A percentile compares a stretch with the other conserved stretches of the same genome.
Evolutionary conservation across 2,888 invertebrate genomes (phyloP).

Genomic region (Stenolophus ochropezus): DNA sequence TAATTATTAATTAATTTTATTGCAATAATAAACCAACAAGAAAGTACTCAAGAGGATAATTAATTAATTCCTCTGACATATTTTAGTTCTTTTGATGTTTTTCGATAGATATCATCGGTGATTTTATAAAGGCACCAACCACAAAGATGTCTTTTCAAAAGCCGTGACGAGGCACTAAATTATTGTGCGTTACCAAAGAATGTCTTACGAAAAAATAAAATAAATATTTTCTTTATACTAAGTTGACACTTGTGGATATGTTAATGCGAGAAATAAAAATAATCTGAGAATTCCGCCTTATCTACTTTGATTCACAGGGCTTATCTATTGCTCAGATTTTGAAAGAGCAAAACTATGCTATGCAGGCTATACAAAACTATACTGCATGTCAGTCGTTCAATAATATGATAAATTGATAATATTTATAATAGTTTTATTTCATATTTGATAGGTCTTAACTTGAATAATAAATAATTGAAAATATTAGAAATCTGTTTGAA

Average conservation of each 20-base stretch:
- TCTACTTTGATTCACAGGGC: not conserved
- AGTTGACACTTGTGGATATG: constrained; percentile 31
- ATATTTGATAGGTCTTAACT: no score
- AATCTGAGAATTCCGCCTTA: not conserved
- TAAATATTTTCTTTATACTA: constrained; percentile 31
- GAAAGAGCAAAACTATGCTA: not conserved
- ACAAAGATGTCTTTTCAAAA: not conserved
- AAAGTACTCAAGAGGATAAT: not conserved
- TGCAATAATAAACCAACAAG: not conserved
- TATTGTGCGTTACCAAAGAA: not conserved
- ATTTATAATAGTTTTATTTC: no score
- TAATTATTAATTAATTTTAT: not conserved
- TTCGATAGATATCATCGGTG: not conserved
- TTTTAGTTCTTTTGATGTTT: not conserved
- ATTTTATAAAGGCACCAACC: not conserved
- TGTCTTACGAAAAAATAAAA: constrained; percentile 9
- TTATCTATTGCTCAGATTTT: not conserved
- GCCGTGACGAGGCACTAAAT: constrained; percentile 2
- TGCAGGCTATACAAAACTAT: no score
- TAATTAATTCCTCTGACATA: not conserved
- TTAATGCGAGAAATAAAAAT: constrained; percentile 29
- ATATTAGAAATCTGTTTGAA: no score
- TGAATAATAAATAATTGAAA: no score
- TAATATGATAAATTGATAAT: no score
- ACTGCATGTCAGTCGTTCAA: no score